Base-by-base conservation (phyloP, 2,888 invertebrate species). In the Meteorus cinctellus region DNA sequence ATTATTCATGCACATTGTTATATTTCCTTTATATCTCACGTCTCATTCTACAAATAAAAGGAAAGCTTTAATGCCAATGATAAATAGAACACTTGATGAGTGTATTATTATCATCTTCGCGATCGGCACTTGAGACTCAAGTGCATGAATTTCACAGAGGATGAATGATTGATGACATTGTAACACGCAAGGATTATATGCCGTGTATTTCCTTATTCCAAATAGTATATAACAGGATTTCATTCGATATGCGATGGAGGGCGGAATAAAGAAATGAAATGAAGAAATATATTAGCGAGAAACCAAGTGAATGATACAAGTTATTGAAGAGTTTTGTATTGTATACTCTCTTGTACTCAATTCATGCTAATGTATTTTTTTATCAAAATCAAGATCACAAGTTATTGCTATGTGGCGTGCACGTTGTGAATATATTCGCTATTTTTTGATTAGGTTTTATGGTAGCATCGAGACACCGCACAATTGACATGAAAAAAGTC, bases 111-210 rank as follows among this genome's bases (percentile, higher is more conserved):
- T 74, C 45, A 51, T 63, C 65, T 63, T 68, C 73, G 36, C 60
- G 41, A 66, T 63, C 31, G 34, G 63, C 63, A 31, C 48, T 69
- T 45, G 66, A 60, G 19, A 31, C 78, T 75, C 34, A 62, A 73
- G 71, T 76, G 73, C 78, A 78, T 74, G 77, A 77, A 75, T 77
- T 76, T 76, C 76, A 78, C 76, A 75, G 78, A 71, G 82, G 84
- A 85, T 82, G 83, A 79, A 82, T 87, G 87, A 88, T 87, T 86
- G 86, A 88, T 88, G 86, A 82, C 81, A 77, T 69, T 80, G 77
- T 78, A 79, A 81, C 88, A 88, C 87, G 88, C 88, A 70, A 88
- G 83, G 82, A 78, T 75, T 75, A 73, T 79, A 29, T 63, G 29
- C 34, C 34, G 8, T 63, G 34, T 63, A 31, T 34, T 34, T n/a